phyloP scores from a whole-genome alignment of 2,797 vertebrate genomes.

The Anguilla obscura region DNA sequence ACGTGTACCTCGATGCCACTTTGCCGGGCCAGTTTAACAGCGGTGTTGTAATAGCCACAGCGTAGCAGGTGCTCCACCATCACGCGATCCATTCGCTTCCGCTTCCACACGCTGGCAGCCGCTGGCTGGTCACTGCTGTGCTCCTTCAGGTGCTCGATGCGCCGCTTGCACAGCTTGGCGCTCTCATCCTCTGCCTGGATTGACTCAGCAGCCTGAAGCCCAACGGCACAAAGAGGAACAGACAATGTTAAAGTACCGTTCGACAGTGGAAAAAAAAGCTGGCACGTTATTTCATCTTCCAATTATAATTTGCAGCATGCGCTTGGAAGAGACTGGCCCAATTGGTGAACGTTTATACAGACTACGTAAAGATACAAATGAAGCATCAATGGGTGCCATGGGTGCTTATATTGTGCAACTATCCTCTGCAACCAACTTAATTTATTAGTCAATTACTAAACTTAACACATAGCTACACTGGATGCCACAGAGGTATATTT shows the following conservation, averaged over 20 bases:
- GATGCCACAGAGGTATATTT: background rate
- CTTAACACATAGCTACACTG: background rate
- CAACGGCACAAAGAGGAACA: background rate
- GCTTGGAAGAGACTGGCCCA: background rate
- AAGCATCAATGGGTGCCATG: too few species aligned
- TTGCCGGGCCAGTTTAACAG: slow-evolving; percentile 93
- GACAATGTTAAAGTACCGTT: too few species aligned
- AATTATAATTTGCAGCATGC: background rate
- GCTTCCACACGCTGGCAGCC: slow-evolving; percentile 94
- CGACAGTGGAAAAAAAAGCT: too few species aligned
- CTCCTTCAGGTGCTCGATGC: slow-evolving; percentile 97
- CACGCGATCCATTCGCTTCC: slow-evolving; percentile 98
- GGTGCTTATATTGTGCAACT: too few species aligned
- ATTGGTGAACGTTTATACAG: background rate
- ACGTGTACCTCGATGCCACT: slow-evolving; percentile 92
- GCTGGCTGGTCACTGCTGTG: slow-evolving; percentile 95
- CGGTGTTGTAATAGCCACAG: slow-evolving; percentile 97
- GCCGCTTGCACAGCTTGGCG: slow-evolving; percentile 93
- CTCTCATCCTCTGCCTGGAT: slow-evolving; percentile 99
- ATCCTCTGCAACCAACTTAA: too few species aligned
- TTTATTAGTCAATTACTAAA: background rate
- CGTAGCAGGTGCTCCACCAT: slow-evolving; percentile 98
- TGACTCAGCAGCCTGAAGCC: slow-evolving; percentile 89
- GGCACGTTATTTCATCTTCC: background rate
- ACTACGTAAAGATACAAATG: background rate